These are phyloP conservation scores for Tiphia femorata DNA, from an alignment of 2,888 invertebrate genomes.

Conservation along the genomic window DNA sequence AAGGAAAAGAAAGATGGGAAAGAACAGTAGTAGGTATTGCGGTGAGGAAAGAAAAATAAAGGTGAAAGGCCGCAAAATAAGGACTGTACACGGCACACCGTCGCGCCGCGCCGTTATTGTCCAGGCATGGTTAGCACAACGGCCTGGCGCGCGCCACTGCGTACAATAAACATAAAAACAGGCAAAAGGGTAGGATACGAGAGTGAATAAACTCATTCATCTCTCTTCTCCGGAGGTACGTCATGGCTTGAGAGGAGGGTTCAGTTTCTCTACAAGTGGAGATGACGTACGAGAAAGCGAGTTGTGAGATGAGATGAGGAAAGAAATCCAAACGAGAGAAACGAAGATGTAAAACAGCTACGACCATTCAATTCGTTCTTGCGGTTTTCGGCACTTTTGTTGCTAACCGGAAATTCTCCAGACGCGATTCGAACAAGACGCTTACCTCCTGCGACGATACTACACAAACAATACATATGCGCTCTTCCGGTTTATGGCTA, in stretches of 20 bases:
- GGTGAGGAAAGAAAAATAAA: slow-evolving; percentile 14
- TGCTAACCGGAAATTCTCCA: slow-evolving; percentile 60
- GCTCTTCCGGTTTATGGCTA: slow-evolving; percentile 40
- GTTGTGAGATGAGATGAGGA: slow-evolving; percentile 2
- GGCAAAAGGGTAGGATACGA: slow-evolving; percentile 16
- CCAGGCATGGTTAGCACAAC: slow-evolving; percentile 36
- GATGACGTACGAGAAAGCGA: slow-evolving; percentile 18
- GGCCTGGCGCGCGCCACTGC: slow-evolving; percentile 46
- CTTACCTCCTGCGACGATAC: slow-evolving; percentile 30
- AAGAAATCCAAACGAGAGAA: background rate
- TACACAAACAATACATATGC: slow-evolving; percentile 6
- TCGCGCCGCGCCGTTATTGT: slow-evolving; percentile 46
- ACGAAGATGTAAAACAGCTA: background rate
- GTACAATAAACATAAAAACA: slow-evolving; percentile 39
- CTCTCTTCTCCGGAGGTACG: slow-evolving; percentile 8
- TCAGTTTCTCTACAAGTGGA: slow-evolving; percentile 8
- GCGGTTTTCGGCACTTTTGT: slow-evolving; percentile 50
- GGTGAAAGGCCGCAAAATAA: slow-evolving; percentile 21
- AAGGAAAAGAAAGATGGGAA: background rate
- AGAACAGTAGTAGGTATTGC: background rate
- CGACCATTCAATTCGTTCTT: slow-evolving; percentile 31
- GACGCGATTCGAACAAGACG: slow-evolving; percentile 52
- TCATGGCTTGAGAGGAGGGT: background rate
- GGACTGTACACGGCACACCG: slow-evolving; percentile 30
- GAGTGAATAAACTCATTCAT: slow-evolving; percentile 44